phyloP scores from a whole-genome alignment of 2,888 invertebrate species.

The Anthophora plumipes region DNA sequence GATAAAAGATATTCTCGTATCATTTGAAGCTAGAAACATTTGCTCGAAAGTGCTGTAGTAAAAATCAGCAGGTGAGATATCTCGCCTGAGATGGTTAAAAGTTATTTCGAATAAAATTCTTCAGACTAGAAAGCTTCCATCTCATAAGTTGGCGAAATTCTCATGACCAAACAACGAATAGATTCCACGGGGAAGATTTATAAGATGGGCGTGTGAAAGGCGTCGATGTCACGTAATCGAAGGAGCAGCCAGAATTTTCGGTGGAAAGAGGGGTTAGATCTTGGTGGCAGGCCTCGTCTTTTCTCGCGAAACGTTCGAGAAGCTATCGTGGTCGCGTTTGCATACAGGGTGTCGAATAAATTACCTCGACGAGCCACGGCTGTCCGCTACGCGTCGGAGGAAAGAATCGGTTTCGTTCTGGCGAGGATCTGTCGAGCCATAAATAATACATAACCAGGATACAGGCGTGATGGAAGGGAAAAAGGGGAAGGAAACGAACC shows the following conservation, averaged over 20 bases:
- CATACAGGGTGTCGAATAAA: slow-evolving; percentile 71
- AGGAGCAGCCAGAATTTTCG: slow-evolving; percentile 20
- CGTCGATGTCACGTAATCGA: slow-evolving; percentile 42
- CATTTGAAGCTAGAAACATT: too few relatives aligned
- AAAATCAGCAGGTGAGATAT: too few relatives aligned
- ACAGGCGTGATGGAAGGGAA: slow-evolving; percentile 21
- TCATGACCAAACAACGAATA: slow-evolving; percentile 21
- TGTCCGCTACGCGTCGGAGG: slow-evolving; percentile 39
- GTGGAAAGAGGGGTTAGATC: slow-evolving; percentile 2
- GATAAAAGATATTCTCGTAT: too few relatives aligned
- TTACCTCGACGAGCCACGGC: slow-evolving; percentile 44
- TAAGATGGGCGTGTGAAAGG: slow-evolving; percentile 5
- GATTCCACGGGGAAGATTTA: slow-evolving; percentile 44
- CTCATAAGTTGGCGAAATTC: background rate
- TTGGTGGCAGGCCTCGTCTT: slow-evolving; percentile 20
- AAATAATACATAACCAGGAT: slow-evolving; percentile 68
- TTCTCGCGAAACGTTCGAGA: slow-evolving; percentile 37
- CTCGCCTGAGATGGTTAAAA: too few relatives aligned
- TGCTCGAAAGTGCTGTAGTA: too few relatives aligned
- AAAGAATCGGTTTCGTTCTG: slow-evolving; percentile 65
- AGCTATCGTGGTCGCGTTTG: slow-evolving; percentile 53
- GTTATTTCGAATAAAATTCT: background rate
- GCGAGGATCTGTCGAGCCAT: slow-evolving; percentile 61
- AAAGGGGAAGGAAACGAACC: slow-evolving; percentile 20
- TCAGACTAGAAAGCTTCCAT: too few relatives aligned